phyloP scores from a whole-genome alignment of 2,888 invertebrate species.

The Metacarcinus magister region DNA sequence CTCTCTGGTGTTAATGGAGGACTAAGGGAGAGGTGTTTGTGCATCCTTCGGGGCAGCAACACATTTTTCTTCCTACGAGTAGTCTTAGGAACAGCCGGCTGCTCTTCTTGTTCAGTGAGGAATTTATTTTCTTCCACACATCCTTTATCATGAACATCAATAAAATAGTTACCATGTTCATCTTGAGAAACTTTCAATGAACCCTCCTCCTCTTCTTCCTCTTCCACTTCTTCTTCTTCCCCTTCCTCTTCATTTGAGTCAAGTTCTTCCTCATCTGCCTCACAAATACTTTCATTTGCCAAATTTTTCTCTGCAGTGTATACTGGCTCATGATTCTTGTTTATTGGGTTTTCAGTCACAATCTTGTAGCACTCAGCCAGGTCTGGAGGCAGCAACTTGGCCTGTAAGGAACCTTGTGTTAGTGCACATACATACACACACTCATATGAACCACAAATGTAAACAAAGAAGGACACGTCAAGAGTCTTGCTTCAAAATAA shows the following conservation, averaged over 20 bases:
- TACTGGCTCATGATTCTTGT: not conserved
- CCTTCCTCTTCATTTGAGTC: not conserved
- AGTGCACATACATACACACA: not conserved
- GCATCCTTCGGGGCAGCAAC: conserved; percentile 67
- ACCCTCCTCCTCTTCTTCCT: conserved; percentile 66
- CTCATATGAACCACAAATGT: not conserved
- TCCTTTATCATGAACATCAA: conserved; percentile 56
- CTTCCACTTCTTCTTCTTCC: conserved; percentile 19
- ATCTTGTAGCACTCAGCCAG: conserved; percentile 81
- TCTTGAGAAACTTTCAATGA: conserved; percentile 70
- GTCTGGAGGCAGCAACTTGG: conserved; percentile 80
- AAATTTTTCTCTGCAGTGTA: not conserved
- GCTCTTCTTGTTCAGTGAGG: not conserved
- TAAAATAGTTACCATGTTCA: conserved; percentile 73
- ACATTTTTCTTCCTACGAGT: conserved; percentile 72
- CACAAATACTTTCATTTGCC: not conserved
- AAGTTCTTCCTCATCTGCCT: not conserved
- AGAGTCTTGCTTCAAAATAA: no score
- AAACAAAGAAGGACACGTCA: not conserved
- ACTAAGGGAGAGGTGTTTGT: conserved; percentile 58
- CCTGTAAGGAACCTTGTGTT: conserved; percentile 59
- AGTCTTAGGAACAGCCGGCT: not conserved
- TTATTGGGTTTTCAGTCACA: conserved; percentile 63
- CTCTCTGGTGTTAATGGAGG: not conserved
- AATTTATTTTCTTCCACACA: not conserved